Evolutionary conservation across 2,113 vertebrate species (phyloP).

Genomic region (Tyrannus savana): DNA sequence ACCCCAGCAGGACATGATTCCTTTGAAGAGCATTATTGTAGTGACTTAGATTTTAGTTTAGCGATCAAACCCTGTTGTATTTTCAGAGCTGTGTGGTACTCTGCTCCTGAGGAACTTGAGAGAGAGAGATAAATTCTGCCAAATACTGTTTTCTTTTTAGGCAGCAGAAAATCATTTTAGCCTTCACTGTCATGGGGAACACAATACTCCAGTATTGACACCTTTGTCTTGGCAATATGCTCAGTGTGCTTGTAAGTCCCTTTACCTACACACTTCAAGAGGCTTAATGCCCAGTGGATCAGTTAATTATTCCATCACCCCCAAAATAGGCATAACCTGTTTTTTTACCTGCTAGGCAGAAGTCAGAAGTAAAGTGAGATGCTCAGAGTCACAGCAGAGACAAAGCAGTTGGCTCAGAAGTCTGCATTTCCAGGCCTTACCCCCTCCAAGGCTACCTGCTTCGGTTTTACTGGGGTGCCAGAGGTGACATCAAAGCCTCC

Average conservation of each 20-base stretch:
- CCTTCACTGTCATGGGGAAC: background rate
- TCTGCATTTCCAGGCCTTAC: rapidly evolving
- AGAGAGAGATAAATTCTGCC: background rate
- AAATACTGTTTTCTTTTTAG: background rate
- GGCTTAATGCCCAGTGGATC: background rate
- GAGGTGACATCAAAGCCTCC: background rate
- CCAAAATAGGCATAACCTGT: rapidly evolving
- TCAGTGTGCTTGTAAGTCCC: background rate
- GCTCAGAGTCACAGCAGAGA: background rate
- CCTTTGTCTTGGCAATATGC: background rate
- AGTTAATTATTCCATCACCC: background rate
- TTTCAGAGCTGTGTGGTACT: background rate
- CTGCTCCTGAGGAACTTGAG: background rate
- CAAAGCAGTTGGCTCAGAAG: background rate
- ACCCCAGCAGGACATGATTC: background rate
- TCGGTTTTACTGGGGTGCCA: background rate
- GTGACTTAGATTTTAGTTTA: background rate
- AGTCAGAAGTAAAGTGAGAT: background rate
- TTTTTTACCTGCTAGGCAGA: background rate
- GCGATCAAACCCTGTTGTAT: background rate
- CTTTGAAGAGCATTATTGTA: background rate
- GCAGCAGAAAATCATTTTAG: background rate
- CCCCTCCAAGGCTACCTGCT: background rate
- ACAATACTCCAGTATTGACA: background rate
- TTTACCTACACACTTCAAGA: background rate